These are phyloP conservation scores for Colinus virginianus DNA, from an alignment of 2,113 vertebrate species.

Conservation along the genomic window DNA sequence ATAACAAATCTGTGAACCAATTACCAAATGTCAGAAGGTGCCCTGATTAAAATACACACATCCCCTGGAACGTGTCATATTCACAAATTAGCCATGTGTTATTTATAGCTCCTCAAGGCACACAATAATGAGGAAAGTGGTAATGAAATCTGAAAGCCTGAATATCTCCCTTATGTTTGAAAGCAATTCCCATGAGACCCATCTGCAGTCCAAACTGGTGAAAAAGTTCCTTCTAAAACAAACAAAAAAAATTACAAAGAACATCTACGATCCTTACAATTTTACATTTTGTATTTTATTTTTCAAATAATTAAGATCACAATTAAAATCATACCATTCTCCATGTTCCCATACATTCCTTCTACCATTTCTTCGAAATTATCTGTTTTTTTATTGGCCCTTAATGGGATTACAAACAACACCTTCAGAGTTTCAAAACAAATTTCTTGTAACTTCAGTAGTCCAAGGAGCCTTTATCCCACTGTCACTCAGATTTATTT, in stretches of 20 bases:
- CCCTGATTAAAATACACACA: slow-evolving; percentile 69
- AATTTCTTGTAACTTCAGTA: not conserved
- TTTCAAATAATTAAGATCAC: not conserved
- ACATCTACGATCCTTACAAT: rapidly evolving
- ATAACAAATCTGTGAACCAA: slow-evolving; percentile 68
- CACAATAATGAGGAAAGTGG: slow-evolving; percentile 50
- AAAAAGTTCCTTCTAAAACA: not conserved
- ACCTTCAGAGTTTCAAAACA: not conserved
- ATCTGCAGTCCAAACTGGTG: slow-evolving; percentile 26
- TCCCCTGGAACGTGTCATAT: slow-evolving; percentile 37
- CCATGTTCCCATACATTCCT: not conserved
- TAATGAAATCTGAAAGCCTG: slow-evolving; percentile 69
- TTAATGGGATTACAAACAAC: not conserved
- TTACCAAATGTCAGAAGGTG: slow-evolving; percentile 66
- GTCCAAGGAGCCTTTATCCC: rapidly evolving
- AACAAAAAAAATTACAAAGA: not conserved
- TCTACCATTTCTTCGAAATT: not conserved
- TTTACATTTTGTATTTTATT: not conserved
- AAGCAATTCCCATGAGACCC: slow-evolving; percentile 36
- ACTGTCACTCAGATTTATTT: not conserved
- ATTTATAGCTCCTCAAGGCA: slow-evolving; percentile 70
- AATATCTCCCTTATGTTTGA: slow-evolving; percentile 52
- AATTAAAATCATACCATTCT: not conserved
- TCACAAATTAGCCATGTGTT: slow-evolving; percentile 73
- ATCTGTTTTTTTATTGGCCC: not conserved